Percentiles rank a stretch among this genome's conserved stretches.
Conservation (phyloP, 2,888 invertebrate genomes). For the Agrotis exclamationis region DNA sequence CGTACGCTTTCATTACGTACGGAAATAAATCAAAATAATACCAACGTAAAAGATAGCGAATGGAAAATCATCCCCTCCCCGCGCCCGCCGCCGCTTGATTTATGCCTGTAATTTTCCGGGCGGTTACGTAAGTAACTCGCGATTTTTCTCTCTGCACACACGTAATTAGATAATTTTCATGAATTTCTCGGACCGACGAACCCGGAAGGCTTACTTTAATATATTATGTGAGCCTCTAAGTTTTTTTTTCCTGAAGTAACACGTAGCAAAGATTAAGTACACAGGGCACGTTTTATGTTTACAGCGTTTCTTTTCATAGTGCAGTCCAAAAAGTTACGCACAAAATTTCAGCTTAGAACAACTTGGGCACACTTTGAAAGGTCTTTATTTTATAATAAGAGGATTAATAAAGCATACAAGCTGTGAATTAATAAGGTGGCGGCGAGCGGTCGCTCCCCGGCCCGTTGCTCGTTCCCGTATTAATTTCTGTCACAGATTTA, state of each 20-base stretch:
- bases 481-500: constrained; percentile 90
- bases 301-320: constrained; percentile 45
- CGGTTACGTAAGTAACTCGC: constrained; percentile 89
- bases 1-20: constrained; percentile 89
- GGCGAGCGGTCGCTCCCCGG: constrained; percentile 76
- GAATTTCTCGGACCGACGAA: constrained; percentile 76
- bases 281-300: constrained; percentile 50
- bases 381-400: constrained; percentile 76
- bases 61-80: constrained; percentile 87
- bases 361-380: constrained; percentile 56
- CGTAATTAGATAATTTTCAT: constrained; percentile 90
- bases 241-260: constrained; percentile 50
- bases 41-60: constrained; percentile 89
- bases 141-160: constrained; percentile 89
- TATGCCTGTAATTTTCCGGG: constrained; percentile 90
- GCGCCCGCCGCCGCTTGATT: constrained; percentile 81
- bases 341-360: constrained; percentile 43
- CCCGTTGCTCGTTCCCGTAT: constrained; percentile 84
- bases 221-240: constrained; percentile 63
- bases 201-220: constrained; percentile 65
- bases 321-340: constrained; percentile 48
- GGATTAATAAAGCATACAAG: constrained; percentile 82
- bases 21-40: constrained; percentile 91
- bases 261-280: constrained; percentile 47
- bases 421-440: constrained; percentile 81